phyloP scores from a whole-genome alignment of 2,113 vertebrate genomes.

The Sterrhoptilus dennistouni region DNA sequence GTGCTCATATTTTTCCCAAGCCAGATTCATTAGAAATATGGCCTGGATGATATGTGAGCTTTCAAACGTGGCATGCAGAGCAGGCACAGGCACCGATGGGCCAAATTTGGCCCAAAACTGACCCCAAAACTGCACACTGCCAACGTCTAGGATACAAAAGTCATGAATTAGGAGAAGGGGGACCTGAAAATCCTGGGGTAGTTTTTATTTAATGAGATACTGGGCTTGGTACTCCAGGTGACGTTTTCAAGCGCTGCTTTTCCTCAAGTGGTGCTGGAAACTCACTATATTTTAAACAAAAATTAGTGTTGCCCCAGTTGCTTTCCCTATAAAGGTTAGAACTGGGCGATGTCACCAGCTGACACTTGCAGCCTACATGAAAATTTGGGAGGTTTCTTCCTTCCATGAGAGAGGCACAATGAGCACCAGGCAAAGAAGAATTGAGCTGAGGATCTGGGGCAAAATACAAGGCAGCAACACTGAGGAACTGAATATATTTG shows the following conservation, averaged over 20 bases:
- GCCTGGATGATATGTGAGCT: constrained; percentile 23
- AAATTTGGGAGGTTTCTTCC: background rate
- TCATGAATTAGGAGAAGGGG: background rate
- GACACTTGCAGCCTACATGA: background rate
- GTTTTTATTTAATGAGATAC: background rate
- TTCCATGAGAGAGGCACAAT: background rate
- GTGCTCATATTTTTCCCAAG: constrained; percentile 8
- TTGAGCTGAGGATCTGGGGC: background rate
- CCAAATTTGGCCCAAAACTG: background rate
- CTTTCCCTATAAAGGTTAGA: background rate
- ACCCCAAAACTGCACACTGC: background rate
- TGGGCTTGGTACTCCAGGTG: background rate
- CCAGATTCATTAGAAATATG: constrained; percentile 40
- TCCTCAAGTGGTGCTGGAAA: background rate
- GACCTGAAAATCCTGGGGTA: background rate
- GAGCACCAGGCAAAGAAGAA: background rate
- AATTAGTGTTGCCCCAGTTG: background rate
- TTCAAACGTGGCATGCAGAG: background rate
- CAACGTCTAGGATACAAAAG: accelerated
- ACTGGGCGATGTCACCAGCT: background rate
- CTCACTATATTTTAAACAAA: background rate
- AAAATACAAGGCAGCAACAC: background rate
- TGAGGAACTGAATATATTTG: background rate
- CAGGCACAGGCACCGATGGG: background rate
- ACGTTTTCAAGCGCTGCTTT: background rate